These are phyloP conservation scores for Pachyramphus minor DNA, from an alignment of 2,113 vertebrate genomes.

Conservation along the genomic window DNA sequence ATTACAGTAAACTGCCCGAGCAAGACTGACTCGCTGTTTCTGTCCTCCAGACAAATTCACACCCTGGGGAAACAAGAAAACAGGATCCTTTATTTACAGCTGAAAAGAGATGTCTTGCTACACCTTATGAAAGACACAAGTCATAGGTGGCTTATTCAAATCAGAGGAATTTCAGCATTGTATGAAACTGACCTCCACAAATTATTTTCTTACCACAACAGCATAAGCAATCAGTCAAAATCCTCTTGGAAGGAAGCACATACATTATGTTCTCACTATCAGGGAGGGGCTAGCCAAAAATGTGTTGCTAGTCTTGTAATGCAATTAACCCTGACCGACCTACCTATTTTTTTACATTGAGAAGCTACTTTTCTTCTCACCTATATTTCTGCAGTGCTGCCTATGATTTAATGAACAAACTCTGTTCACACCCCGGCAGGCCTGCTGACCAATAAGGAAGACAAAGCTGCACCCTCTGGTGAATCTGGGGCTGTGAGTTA, in stretches of 20 bases:
- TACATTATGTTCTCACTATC: background rate
- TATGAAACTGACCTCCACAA: background rate
- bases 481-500: background rate
- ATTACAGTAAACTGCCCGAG: conserved; percentile 87
- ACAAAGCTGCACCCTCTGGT: background rate
- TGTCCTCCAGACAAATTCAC: conserved; percentile 96
- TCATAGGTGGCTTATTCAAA: background rate
- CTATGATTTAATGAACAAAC: background rate
- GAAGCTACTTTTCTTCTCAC: background rate
- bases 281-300: background rate
- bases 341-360: background rate
- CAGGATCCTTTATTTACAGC: background rate
- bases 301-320: background rate
- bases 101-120: background rate
- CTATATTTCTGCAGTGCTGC: background rate
- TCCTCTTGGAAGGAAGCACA: background rate
- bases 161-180: background rate
- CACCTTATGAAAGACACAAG: background rate
- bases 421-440: background rate
- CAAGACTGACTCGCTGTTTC: conserved; percentile 92
- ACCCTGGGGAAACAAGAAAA: conserved; percentile 74
- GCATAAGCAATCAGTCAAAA: background rate
- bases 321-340: background rate
- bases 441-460: background rate
- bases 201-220: background rate